Base-by-base conservation (phyloP, 2,888 invertebrate genomes). In the Cancer borealis region DNA sequence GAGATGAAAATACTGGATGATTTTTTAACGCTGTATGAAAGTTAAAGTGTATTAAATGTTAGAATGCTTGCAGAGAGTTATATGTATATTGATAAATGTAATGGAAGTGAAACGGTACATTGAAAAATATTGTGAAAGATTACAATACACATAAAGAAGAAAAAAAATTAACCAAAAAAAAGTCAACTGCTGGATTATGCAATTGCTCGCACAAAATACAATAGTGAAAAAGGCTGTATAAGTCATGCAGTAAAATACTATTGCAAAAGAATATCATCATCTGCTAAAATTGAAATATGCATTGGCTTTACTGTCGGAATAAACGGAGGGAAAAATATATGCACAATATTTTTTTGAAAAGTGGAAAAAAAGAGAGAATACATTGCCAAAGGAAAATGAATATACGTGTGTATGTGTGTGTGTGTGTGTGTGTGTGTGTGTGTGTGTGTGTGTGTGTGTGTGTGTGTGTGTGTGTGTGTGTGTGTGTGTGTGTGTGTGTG, bases 351-450 rank as follows among this genome's bases (percentile, higher is more conserved):
- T 79, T 79, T 66, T 73, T 26, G 26, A 10, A n/a, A 21, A 73
- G n/a, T 73, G 73, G 3, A 60, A 21, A 60, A 54, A 73, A n/a
- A 26, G 4, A 84, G 14, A 39, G 14, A 84, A 84, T 84, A 14
- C 39, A 39, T 39, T 84, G 84, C 84, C 84, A 2, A 84, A 84
- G 73, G 26, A n/a, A 10, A 73, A 73, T 26, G n/a, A 21, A 84
- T 12, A 84, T 84, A 84, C 39, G 26, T 26, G n/a, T 39, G 84
- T 79, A 30, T 30, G 79, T 79, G 79, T 30, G 79, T 66, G 66
- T n/a, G 66, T 66, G 66, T n/a, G n/a, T 66, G 66, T 66, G 66
- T 66, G 79, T 30, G 79, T 79, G 79, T 79, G 79, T 79, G 79
- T 79, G 79, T 79, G 79, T 79, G 79, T 79, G 79, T 79, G 79